phyloP scores from a whole-genome alignment of 2,888 invertebrate species.

The Deroplatys truncata region DNA sequence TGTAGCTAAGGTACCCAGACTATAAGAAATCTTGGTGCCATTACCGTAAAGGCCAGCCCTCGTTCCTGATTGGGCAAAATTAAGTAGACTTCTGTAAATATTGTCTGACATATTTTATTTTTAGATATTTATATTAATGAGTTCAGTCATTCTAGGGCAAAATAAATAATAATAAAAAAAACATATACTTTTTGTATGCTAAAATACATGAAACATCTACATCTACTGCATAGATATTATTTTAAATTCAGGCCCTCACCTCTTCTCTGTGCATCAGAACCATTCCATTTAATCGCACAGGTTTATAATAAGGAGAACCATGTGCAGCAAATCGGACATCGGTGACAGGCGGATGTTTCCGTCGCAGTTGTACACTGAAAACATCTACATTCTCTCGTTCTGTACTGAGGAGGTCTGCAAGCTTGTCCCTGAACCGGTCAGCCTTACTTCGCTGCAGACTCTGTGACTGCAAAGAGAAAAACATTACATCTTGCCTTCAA shows the following conservation, averaged over 20 bases:
- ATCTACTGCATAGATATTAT: too few species aligned
- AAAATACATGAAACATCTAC: too few species aligned
- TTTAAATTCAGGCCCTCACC: conserved; percentile 39
- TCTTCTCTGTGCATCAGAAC: conserved; percentile 90
- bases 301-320: conserved; percentile 93
- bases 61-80: too few species aligned
- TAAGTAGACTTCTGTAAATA: too few species aligned
- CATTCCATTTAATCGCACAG: conserved; percentile 89
- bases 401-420: conserved; percentile 79
- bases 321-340: conserved; percentile 93
- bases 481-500: not conserved
- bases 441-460: conserved; percentile 81
- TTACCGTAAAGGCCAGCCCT: too few species aligned
- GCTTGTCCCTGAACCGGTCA: conserved; percentile 83
- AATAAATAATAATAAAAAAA: too few species aligned
- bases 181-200: too few species aligned
- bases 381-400: conserved; percentile 89
- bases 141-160: too few species aligned
- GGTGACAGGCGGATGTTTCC: conserved; percentile 82
- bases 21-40: too few species aligned
- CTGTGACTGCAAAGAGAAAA: conserved; percentile 53
- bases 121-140: too few species aligned
- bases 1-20: too few species aligned
- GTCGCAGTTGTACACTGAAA: conserved; percentile 88
- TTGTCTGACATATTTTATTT: too few species aligned